phyloP scores from a whole-genome alignment of 2,797 vertebrate genomes.

The Pantherophis vulpinus region DNA sequence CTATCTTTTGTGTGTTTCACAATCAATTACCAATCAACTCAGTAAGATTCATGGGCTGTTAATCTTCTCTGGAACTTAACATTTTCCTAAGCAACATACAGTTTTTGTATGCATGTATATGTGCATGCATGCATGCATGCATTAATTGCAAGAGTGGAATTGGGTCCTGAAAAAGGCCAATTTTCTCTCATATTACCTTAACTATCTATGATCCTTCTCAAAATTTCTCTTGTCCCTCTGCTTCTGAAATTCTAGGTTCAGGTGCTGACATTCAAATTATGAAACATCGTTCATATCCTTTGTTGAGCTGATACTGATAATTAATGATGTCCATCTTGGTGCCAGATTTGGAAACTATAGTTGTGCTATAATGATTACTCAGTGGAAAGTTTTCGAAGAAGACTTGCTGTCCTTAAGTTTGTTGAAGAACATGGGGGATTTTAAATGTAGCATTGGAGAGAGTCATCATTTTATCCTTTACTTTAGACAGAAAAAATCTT shows the following conservation, averaged over 20 bases:
- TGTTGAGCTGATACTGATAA: neutral
- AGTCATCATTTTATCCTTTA: neutral
- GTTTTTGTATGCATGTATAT: neutral
- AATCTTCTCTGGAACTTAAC: neutral
- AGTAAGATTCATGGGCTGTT: neutral
- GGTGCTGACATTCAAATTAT: neutral
- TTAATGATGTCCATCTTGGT: neutral
- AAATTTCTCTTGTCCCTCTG: too few relatives aligned
- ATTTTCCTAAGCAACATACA: neutral
- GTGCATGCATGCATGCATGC: neutral
- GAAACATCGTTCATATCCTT: neutral
- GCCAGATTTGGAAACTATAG: neutral
- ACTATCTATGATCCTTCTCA: neutral
- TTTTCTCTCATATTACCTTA: neutral
- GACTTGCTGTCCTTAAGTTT: neutral
- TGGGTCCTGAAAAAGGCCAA: neutral
- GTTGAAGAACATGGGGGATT: neutral
- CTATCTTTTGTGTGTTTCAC: neutral
- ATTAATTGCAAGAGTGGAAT: neutral
- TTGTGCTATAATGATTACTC: neutral
- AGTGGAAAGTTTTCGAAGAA: neutral
- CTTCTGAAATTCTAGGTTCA: neutral
- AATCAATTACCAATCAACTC: neutral
- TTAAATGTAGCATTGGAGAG: neutral
- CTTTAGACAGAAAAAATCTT: neutral